Conservation (phyloP, 1,140 invertebrate species). For the Lucilia sericata region DNA sequence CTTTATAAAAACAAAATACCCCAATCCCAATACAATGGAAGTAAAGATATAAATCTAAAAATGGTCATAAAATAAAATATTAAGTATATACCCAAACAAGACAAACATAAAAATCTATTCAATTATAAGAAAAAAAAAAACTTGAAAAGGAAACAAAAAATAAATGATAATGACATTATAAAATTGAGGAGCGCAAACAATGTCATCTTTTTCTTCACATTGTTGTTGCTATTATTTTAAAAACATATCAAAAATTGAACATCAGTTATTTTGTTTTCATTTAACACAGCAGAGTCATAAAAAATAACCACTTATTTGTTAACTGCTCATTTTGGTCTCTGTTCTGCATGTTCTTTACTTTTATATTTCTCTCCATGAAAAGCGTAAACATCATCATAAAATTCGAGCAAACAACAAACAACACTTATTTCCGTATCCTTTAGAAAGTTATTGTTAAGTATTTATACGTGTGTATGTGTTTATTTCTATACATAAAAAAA, state of each 20-base stretch:
- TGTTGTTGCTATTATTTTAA: neutral
- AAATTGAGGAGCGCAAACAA: conserved; percentile 26
- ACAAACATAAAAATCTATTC: conserved; percentile 7
- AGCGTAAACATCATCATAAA: conserved; percentile 24
- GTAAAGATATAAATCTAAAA: conserved; percentile 35
- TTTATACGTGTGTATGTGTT: neutral
- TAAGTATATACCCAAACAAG: neutral
- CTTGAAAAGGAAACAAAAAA: neutral
- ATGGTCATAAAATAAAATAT: conserved; percentile 42
- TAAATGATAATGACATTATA: conserved; percentile 31
- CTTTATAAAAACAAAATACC: neutral
- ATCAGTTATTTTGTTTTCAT: neutral
- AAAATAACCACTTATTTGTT: conserved; percentile 43
- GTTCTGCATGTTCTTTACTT: neutral
- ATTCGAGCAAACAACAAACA: conserved; percentile 15
- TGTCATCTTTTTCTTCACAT: neutral
- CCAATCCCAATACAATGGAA: neutral
- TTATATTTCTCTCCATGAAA: neutral
- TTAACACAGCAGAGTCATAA: conserved; percentile 2
- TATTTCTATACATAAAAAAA: neutral
- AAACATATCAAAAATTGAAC: neutral
- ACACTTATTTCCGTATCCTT: conserved; percentile 41
- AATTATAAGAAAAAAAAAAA: neutral
- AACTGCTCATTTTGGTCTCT: conserved; percentile 6
- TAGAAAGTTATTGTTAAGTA: too few species aligned